Base-by-base conservation (phyloP, 2,888 invertebrate genomes). In the Osmoderma eremita region DNA sequence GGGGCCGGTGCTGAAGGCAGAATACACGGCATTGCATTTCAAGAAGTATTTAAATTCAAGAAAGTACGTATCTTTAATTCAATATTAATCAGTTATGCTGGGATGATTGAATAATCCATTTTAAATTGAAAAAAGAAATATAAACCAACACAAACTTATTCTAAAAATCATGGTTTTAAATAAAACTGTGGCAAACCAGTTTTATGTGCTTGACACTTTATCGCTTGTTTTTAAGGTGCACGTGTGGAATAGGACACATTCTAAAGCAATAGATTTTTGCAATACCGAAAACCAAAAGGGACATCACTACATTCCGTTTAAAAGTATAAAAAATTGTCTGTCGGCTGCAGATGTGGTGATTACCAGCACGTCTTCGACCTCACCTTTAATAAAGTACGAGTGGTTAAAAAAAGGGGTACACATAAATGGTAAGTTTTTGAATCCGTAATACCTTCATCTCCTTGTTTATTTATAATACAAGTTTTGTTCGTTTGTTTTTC, bases 281-380 rank as follows among this genome's bases (percentile, higher is more conserved):
- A 67, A 71, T 1, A 78, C 82, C 48, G 73, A 86, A 58, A 77
- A 79, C 53, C 50, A 24, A 3, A 58, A 71, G 39, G 72, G 69
- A 65, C 69, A 74, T 63, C 72, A 76, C 63, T 45, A 30, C 22
- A 15, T 48, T 18, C 36, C 36, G 15, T 56, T 61, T 24, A 6
- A 50, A 20, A 80, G 77, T 30, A 79, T 80, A 0, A 77, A 83
- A 61, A 83, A 84, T 20, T 87, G 88, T 56, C 86, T 87, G 0
- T 74, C 74, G 42, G 79, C 82, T 69, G 88, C 88, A 1, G 89
- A 90, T 79, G 84, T 90, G 22, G 84, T 90, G 66, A 84, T 88
- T 38, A 87, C 88, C 1, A 86, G 86, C 0, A 90, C 90, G 1
- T 83, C 80, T 67, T 75, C 86, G 1, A 73, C 73, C 0, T 77